These are phyloP conservation scores for Psilopsiagon aymara DNA, from an alignment of 2,113 vertebrate species.

Conservation along the genomic window DNA sequence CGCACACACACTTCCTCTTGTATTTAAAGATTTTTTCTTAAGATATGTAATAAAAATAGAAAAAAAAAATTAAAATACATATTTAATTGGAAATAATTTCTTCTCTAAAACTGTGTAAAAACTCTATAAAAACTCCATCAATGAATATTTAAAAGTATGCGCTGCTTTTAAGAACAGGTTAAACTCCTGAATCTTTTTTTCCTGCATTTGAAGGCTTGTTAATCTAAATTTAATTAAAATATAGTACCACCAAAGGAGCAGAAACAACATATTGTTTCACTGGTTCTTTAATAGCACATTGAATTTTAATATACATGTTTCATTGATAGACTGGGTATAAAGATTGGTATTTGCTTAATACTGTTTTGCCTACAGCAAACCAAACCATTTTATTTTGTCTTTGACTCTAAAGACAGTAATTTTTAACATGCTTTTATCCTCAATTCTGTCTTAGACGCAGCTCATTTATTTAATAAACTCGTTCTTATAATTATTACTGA, in stretches of 20 bases:
- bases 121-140: background rate
- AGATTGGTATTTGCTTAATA: constrained; percentile 25
- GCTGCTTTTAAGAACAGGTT: background rate
- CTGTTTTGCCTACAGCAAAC: background rate
- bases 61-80: background rate
- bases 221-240: constrained; percentile 68
- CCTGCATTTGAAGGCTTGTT: background rate
- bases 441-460: background rate
- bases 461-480: background rate
- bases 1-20: background rate
- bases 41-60: background rate
- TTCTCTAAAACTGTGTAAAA: constrained; percentile 20
- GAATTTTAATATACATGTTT: background rate
- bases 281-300: background rate
- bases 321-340: background rate
- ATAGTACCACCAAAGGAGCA: background rate
- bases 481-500: background rate
- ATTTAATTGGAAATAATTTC: constrained; percentile 8
- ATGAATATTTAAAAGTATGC: constrained; percentile 13
- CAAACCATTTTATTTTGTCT: constrained; percentile 1
- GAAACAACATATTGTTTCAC: constrained; percentile 17
- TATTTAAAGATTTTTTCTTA: constrained; percentile 33
- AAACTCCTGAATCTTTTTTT: background rate
- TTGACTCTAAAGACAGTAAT: background rate
- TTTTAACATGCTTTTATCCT: constrained; percentile 14